Conservation (phyloP, 2,113 vertebrate genomes). For the Sterrhoptilus dennistouni region DNA sequence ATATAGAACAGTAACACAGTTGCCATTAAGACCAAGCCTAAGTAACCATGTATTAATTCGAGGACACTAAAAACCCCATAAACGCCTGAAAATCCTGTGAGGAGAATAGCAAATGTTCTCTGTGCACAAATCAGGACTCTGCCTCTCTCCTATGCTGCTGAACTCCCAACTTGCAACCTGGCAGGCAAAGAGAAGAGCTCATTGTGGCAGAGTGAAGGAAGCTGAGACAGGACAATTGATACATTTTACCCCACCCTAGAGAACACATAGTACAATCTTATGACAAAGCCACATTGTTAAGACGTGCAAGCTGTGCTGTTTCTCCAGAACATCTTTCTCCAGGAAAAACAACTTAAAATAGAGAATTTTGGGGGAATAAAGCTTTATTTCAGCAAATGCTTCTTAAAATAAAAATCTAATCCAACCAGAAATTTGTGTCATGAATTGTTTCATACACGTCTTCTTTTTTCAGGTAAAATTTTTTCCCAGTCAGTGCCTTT, state of each 20-base stretch:
- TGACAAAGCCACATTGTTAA: not conserved
- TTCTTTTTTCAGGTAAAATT: not conserved
- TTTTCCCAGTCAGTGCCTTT: not conserved
- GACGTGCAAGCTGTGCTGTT: not conserved
- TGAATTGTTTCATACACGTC: accelerated
- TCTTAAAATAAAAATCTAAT: not conserved
- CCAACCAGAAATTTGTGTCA: not conserved
- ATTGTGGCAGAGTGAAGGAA: not conserved
- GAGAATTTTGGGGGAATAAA: not conserved
- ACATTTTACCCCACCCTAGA: not conserved
- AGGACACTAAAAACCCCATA: not conserved
- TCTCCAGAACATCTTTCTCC: not conserved
- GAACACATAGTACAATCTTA: not conserved
- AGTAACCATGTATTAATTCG: not conserved
- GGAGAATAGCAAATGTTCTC: not conserved
- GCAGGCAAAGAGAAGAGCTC: not conserved
- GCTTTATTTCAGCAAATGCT: not conserved
- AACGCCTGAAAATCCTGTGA: not conserved
- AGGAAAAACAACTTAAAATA: not conserved
- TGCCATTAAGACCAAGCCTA: not conserved
- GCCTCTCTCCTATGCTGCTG: not conserved
- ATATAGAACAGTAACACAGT: not conserved
- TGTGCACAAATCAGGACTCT: not conserved
- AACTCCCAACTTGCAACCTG: not conserved
- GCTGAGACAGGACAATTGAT: not conserved